Base-by-base conservation (phyloP, 2,113 vertebrate species). In the Campylorhamphus procurvoides region DNA sequence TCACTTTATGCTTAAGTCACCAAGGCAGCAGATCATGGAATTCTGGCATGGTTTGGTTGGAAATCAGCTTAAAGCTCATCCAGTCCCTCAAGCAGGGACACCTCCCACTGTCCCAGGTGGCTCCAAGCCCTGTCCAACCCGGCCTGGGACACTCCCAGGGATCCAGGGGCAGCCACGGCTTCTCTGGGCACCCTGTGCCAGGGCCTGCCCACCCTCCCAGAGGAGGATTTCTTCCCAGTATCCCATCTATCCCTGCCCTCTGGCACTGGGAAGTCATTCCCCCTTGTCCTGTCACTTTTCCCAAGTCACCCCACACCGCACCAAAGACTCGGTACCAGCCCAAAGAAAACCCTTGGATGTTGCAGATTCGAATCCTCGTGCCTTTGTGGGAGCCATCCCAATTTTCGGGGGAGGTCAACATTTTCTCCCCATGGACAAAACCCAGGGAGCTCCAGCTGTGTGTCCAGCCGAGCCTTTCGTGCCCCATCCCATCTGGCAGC, bases 391-490 rank as follows among this genome's bases (percentile, higher is more conserved):
- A 58, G 3, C 19, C 47, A 39, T 18, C 25, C 44, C 2, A 0
- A 6, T 35, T 60, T 84, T 69, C 42, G 5, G 35, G 18, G 29
- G 8, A 23, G 5, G 5, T 18, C 35, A 47, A 14, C 8, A 3
- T 71, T 90, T 80, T 8, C 11, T 39, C 12, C 40, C 2, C 20
- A 5, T 7, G 1, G 1, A 44, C 6, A n/a, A 72, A 46, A 28
- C 0, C 4, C 23, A 9, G 0, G 35, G 7, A 29, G 19, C n/a
- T 69, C 33, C 37, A 37, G 42, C 37, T 69, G 18, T 4, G 0
- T 24, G 40, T 33, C 63, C 63, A 16, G 62, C 40, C 47, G 1
- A 35, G 9, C 29, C 27, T 12, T 52, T 66, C 77, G 60, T n/a
- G 52, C 52, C 31, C 64, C 62, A 23, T 7, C 19, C 62, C 14